phyloP scores from a whole-genome alignment of 2,797 vertebrate species.

The Dicrostonyx torquatus region DNA sequence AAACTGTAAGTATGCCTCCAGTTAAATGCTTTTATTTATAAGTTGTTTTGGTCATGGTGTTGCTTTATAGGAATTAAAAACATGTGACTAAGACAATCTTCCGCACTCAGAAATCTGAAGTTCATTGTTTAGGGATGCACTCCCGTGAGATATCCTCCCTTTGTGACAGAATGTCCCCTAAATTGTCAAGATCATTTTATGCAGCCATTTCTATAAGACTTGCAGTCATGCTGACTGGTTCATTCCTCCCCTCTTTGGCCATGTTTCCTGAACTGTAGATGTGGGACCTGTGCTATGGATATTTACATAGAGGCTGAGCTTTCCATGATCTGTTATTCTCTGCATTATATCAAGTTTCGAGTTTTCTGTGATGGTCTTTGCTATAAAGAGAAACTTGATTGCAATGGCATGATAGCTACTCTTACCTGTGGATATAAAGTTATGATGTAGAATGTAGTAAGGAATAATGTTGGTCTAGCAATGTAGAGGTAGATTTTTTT shows the following conservation, averaged over 20 bases:
- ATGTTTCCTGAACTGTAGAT: neutral
- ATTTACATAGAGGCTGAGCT: neutral
- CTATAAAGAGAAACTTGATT: neutral
- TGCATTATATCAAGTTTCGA: neutral
- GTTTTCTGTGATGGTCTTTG: neutral
- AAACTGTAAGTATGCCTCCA: neutral
- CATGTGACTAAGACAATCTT: neutral
- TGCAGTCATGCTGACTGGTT: neutral
- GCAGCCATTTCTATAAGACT: neutral
- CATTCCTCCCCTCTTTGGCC: neutral
- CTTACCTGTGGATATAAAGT: neutral
- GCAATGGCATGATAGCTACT: neutral
- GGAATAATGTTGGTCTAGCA: neutral
- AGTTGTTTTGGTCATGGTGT: neutral
- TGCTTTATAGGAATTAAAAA: neutral
- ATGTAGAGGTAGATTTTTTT: no score
- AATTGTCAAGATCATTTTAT: neutral
- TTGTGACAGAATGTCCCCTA: neutral
- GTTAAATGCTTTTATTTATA: neutral
- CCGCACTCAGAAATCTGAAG: neutral
- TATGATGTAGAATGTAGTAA: neutral
- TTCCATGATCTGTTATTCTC: neutral
- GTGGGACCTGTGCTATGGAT: neutral
- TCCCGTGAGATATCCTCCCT: neutral
- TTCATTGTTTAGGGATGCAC: neutral